These are phyloP conservation scores for Thunnus albacares DNA, from an alignment of 2,797 vertebrate genomes.

Conservation along the genomic window DNA sequence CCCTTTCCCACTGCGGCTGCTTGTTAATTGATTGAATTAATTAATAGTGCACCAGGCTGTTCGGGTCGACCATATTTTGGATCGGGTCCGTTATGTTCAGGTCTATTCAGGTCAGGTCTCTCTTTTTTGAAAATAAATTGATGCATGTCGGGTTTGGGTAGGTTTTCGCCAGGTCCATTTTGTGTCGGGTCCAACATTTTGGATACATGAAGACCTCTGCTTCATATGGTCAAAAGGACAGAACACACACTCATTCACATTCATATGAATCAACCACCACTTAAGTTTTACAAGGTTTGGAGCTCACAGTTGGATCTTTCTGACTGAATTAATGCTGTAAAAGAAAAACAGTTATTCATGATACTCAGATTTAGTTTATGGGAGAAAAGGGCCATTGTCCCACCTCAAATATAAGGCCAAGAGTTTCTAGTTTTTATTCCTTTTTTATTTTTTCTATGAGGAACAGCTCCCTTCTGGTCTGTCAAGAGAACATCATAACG, in stretches of 20 bases:
- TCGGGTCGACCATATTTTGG: too few species aligned
- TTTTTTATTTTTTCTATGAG: neutral
- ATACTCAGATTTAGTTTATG: constrained; percentile 37
- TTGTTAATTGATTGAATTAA: too few species aligned
- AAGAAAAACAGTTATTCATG: constrained; percentile 43
- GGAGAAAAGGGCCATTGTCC: constrained; percentile 15
- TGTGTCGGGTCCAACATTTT: too few species aligned
- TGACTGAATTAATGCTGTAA: constrained; percentile 39
- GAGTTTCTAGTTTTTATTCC: constrained; percentile 7
- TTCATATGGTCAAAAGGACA: neutral
- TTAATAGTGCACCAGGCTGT: too few species aligned
- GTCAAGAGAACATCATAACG: too few species aligned
- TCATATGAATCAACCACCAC: neutral
- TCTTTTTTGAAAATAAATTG: too few species aligned
- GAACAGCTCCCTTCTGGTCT: neutral
- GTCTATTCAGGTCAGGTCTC: too few species aligned
- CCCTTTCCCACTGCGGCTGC: too few species aligned
- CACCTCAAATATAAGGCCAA: constrained; percentile 37
- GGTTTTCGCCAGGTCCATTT: too few species aligned
- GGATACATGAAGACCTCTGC: too few species aligned
- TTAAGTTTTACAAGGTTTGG: constrained; percentile 22
- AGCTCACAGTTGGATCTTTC: constrained; percentile 45
- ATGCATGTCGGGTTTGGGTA: too few species aligned
- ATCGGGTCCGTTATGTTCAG: too few species aligned
- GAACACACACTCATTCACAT: neutral